Evolutionary conservation across 1,140 invertebrate genomes (phyloP).

Genomic region (Streblospio benedicti): DNA sequence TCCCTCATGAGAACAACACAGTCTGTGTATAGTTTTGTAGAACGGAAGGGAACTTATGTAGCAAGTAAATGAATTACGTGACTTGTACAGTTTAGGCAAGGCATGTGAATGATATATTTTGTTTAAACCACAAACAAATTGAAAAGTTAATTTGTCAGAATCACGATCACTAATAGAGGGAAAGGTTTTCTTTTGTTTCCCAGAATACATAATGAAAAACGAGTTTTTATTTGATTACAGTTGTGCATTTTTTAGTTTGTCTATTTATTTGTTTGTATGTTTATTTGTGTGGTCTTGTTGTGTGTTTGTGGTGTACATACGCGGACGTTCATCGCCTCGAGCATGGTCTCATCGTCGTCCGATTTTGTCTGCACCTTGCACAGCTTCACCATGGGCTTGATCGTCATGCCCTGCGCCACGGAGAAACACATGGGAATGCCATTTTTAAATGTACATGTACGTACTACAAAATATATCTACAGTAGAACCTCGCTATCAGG

Average conservation of each 20-base stretch:
- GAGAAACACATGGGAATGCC: background rate
- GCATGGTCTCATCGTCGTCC: slow-evolving; percentile 16
- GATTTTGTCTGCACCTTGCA: slow-evolving; percentile 73
- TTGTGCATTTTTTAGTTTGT: background rate
- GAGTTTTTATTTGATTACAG: background rate
- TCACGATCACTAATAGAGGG: too few relatives aligned
- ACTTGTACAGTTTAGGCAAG: too few relatives aligned
- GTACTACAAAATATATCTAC: background rate
- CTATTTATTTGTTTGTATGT: background rate
- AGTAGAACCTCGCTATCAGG: background rate
- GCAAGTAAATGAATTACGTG: too few relatives aligned
- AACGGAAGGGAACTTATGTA: too few relatives aligned
- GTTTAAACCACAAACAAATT: too few relatives aligned
- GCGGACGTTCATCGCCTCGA: slow-evolving; percentile 22
- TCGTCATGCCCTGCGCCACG: slow-evolving; percentile 72
- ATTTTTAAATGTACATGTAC: background rate
- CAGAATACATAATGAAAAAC: background rate
- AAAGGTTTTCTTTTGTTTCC: too few relatives aligned
- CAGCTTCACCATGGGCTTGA: slow-evolving; percentile 87
- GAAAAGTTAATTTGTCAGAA: too few relatives aligned
- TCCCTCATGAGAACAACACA: background rate
- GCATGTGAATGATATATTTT: too few relatives aligned
- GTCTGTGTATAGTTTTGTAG: background rate
- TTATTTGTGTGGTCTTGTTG: background rate
- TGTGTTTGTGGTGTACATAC: slow-evolving; percentile 14